Evolutionary conservation across 53 echinoderm and acorn worm genomes (phyloP).

Genomic region (Arbacia lixula): DNA sequence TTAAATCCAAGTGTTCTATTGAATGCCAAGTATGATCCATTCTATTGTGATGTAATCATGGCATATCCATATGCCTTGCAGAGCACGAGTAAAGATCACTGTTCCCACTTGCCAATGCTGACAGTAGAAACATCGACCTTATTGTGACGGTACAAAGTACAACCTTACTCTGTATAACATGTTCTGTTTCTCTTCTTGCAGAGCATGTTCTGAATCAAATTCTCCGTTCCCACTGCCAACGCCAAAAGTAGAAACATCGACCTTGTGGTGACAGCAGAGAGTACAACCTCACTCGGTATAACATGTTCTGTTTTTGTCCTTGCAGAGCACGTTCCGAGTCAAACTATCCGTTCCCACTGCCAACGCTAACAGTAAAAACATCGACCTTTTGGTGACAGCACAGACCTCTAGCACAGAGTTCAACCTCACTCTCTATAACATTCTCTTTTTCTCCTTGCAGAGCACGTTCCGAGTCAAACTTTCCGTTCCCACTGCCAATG

Average conservation of each 20-base stretch:
- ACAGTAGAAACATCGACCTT: too few species aligned
- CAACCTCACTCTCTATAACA: constrained; percentile 71
- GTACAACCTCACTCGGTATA: constrained; percentile 64
- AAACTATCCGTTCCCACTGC: constrained; percentile 76
- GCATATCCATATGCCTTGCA: too few species aligned
- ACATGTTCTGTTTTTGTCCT: constrained; percentile 55
- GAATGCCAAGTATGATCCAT: too few species aligned
- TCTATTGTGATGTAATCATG: too few species aligned
- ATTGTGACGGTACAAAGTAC: too few species aligned
- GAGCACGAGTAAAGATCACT: too few species aligned
- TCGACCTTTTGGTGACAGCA: constrained; percentile 60
- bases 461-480: constrained; percentile 73
- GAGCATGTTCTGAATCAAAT: constrained; percentile 72
- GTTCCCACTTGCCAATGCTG: too few species aligned
- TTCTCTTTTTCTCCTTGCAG: constrained; percentile 49
- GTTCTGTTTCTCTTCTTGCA: constrained; percentile 38
- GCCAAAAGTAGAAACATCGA: constrained; percentile 56
- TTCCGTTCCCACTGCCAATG: constrained; percentile 69
- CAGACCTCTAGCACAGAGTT: constrained; percentile 70
- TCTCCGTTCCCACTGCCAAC: constrained; percentile 71
- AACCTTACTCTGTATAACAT: too few species aligned
- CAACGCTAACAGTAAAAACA: constrained; percentile 45
- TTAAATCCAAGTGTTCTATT: too few species aligned
- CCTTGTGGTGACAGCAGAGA: constrained; percentile 67
- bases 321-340: constrained; percentile 71